Evolutionary conservation across 1,140 invertebrate species (phyloP).

Genomic region (Drosophila teissieri): DNA sequence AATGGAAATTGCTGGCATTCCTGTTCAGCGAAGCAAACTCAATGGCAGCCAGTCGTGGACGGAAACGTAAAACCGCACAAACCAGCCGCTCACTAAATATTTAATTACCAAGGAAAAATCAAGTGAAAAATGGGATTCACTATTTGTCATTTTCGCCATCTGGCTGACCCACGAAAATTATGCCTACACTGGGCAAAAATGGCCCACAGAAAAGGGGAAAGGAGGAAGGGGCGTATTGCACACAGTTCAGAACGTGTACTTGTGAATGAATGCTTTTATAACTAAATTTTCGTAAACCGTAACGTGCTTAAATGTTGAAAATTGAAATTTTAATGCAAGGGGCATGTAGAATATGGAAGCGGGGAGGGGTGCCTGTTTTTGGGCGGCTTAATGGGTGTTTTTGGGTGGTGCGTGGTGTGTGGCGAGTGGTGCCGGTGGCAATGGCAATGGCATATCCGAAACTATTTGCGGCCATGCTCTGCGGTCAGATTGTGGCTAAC

Average conservation of each 20-base stretch:
- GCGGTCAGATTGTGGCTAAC: constrained; percentile 66
- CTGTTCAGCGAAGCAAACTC: constrained; percentile 56
- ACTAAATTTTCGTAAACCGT: constrained; percentile 70
- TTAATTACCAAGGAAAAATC: constrained; percentile 65
- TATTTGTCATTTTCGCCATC: constrained; percentile 59
- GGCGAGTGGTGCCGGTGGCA: constrained; percentile 14
- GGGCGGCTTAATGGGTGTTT: constrained; percentile 17
- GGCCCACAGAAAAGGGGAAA: background rate
- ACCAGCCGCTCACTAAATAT: constrained; percentile 66
- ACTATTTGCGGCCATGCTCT: constrained; percentile 77
- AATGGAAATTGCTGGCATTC: constrained; percentile 59
- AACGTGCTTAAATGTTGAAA: constrained; percentile 73
- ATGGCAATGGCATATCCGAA: constrained; percentile 61
- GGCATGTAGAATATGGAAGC: constrained; percentile 23
- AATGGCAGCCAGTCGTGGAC: constrained; percentile 38
- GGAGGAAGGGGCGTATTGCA: background rate
- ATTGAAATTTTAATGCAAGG: constrained; percentile 77
- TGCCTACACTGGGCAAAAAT: constrained; percentile 15
- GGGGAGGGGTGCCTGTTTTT: constrained; percentile 13
- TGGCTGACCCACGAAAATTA: constrained; percentile 35
- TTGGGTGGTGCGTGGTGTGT: background rate
- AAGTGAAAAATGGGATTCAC: constrained; percentile 44
- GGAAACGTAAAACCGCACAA: constrained; percentile 35
- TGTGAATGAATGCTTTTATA: constrained; percentile 73
- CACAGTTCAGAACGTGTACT: constrained; percentile 15